Percentiles rank a stretch among this genome's conserved stretches.
phyloP scores from a whole-genome alignment of 2,888 invertebrate genomes.

The Euspilapteryx auroguttella region DNA sequence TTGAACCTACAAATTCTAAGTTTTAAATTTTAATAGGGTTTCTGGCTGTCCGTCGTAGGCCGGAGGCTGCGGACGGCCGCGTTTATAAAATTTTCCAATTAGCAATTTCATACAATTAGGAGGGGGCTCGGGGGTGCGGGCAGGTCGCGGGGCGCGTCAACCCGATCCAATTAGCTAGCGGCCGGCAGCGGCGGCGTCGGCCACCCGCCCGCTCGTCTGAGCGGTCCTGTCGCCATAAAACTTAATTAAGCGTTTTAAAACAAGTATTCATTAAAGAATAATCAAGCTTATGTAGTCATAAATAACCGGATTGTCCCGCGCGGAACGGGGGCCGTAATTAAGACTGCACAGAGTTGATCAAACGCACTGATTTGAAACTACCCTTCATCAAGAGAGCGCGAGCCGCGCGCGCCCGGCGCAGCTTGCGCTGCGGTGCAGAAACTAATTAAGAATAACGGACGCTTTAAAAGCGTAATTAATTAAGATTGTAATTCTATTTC shows the following conservation, averaged over 20 bases:
- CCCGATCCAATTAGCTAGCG: conserved; percentile 61
- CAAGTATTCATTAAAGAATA: conserved; percentile 65
- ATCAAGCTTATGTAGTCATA: conserved; percentile 64
- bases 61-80: conserved; percentile 37
- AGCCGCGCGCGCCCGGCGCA: conserved; percentile 25
- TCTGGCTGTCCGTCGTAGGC: not conserved
- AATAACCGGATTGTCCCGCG: conserved; percentile 62
- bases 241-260: conserved; percentile 65
- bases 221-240: conserved; percentile 61
- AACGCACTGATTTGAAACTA: conserved; percentile 62
- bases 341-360: conserved; percentile 63
- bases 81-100: conserved; percentile 62
- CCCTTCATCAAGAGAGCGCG: conserved; percentile 59
- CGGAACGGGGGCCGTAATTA: conserved; percentile 59
- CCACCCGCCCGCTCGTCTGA: conserved; percentile 37
- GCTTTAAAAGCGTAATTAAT: conserved; percentile 63
- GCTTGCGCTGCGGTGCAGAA: conserved; percentile 61
- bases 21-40: too few relatives aligned
- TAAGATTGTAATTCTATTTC: conserved; percentile 63
- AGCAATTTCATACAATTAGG: conserved; percentile 61
- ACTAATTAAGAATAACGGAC: conserved; percentile 63
- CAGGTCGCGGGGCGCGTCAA: conserved; percentile 17
- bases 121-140: conserved; percentile 25
- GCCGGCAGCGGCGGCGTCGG: conserved; percentile 54
- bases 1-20: too few relatives aligned